These are phyloP conservation scores for Megaptera novaeangliae DNA, from an alignment of 2,113 vertebrate genomes.

Conservation along the genomic window DNA sequence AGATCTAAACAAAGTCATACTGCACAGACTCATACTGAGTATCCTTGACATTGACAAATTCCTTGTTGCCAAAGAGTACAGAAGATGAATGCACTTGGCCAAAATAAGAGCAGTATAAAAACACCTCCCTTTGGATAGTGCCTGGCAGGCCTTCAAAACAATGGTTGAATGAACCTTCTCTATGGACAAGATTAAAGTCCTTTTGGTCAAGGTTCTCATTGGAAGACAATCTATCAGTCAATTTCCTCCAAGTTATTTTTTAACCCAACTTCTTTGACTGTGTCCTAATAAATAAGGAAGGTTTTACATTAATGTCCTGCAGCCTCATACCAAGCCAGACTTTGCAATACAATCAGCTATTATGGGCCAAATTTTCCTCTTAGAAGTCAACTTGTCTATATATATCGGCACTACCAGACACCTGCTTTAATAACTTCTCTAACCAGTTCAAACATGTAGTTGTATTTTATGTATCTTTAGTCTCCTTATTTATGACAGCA, in stretches of 20 bases:
- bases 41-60: constrained; percentile 66
- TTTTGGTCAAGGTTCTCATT: constrained; percentile 6
- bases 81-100: constrained; percentile 43
- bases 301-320: not conserved
- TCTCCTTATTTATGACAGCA: constrained; percentile 4
- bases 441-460: not conserved
- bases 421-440: not conserved
- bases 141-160: not conserved
- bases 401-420: not conserved
- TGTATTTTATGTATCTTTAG: not conserved
- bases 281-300: not conserved
- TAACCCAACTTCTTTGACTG: not conserved
- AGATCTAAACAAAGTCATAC: not conserved
- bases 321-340: not conserved
- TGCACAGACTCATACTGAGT: not conserved
- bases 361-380: not conserved
- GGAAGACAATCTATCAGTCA: not conserved
- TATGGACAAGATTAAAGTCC: not conserved
- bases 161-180: not conserved
- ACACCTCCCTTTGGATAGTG: not conserved
- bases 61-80: not conserved
- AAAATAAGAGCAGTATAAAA: constrained; percentile 47
- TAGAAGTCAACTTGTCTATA: not conserved
- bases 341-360: not conserved
- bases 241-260: not conserved